Evolutionary conservation across 2,113 vertebrate genomes (phyloP), one percentile per base, ranked within the genome.

Genomic region (Drymodes brunneopygia): DNA sequence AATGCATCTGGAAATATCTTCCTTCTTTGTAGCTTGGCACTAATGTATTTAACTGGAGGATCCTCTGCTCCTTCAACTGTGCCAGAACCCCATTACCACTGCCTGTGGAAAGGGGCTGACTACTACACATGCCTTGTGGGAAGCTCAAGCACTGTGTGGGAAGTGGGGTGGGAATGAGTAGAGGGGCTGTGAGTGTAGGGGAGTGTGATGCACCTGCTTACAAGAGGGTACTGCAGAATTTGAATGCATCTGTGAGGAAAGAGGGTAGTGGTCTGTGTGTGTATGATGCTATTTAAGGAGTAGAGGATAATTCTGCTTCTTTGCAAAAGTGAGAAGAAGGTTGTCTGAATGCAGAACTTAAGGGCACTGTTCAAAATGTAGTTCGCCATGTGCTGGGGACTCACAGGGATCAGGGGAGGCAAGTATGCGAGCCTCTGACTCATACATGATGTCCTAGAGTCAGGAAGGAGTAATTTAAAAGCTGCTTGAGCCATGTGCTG

Each of bases 401-500:
- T 95, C 7, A 2, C 28, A 12, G 80, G 71, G 82, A 83, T 29
- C 29, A 42, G 64, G 51, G 18, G 21, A 57, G 77, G 82, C 58
- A 65, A 72, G 36, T 4, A 20, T 50, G 67, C 62, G 44, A 77
- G 64, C 54, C 67, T 83, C 72, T 92, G 83, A 83, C 80, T 86
- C 75, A 20, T 2, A 2, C 64, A 27, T 5, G 7, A 71, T 86
- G 80, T 94, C 86, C 69, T 85, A 40, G 67, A 90, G 91, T 84
- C 72, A 51, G 72, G 75, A 86, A 94, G 72, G 79, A 94, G 82
- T 58, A 81, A 86, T 81, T 27, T 70, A 93, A 88, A 86, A 86
- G 75, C 67, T 58, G 60, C 69, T 28, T 33, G 72, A 86, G 86
- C 81, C 66, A 33, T 50, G 92, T 69, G 62, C 82, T 80, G 95